Evolutionary conservation across 1,140 invertebrate species (phyloP).

Genomic region (Brachionus koreanus): DNA sequence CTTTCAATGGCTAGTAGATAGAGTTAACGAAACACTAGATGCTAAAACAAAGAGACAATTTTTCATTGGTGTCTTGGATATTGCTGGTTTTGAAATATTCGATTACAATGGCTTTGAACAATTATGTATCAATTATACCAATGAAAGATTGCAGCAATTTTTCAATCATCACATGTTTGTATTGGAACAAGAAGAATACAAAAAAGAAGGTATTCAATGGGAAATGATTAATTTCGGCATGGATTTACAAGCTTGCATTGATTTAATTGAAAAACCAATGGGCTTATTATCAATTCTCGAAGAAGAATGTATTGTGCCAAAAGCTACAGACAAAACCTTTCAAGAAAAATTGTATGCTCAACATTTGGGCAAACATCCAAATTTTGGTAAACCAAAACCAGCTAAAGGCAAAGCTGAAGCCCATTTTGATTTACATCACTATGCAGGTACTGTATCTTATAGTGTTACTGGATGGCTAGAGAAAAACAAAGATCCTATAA

Average conservation of each 20-base stretch:
- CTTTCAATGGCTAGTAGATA: slow-evolving; percentile 94
- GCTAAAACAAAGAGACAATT: slow-evolving; percentile 94
- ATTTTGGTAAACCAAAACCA: slow-evolving; percentile 93
- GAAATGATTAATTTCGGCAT: slow-evolving; percentile 99
- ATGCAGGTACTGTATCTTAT: slow-evolving; percentile 81
- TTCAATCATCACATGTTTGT: slow-evolving; percentile 99
- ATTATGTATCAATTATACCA: slow-evolving; percentile 99
- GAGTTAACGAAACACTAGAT: slow-evolving; percentile 96
- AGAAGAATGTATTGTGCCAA: slow-evolving; percentile 99
- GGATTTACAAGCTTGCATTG: slow-evolving; percentile 96
- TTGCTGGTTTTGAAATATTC: slow-evolving; percentile 99
- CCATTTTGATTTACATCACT: slow-evolving; percentile 97
- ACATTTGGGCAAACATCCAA: slow-evolving; percentile 95
- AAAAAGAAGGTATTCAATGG: slow-evolving; percentile 95
- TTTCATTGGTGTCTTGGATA: slow-evolving; percentile 99
- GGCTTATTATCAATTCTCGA: slow-evolving; percentile 99
- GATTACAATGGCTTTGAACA: slow-evolving; percentile 99
- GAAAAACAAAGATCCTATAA: slow-evolving; percentile 99
- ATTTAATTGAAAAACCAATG: slow-evolving; percentile 99
- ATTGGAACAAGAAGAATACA: slow-evolving; percentile 98
- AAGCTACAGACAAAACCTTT: slow-evolving; percentile 96
- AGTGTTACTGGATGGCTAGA: slow-evolving; percentile 90
- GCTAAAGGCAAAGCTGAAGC: slow-evolving; percentile 88
- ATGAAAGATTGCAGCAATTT: slow-evolving; percentile 99
- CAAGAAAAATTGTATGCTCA: slow-evolving; percentile 94